These are phyloP conservation scores for Nesometra sesokonis DNA, from an alignment of 35 echinoderm and acorn worm genomes.

Conservation along the genomic window DNA sequence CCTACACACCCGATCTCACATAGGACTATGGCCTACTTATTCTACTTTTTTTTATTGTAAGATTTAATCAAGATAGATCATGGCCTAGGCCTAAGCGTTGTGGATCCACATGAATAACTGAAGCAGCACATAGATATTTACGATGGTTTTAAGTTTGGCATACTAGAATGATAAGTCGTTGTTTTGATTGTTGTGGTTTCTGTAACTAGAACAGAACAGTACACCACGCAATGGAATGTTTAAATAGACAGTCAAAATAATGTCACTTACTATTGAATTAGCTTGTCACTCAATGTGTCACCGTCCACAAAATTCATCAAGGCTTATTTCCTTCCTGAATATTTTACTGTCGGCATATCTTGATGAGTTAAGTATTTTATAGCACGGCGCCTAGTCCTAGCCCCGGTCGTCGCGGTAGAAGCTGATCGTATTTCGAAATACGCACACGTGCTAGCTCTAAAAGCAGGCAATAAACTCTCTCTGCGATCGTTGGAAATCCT, in stretches of 20 bases:
- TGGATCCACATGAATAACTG: no score
- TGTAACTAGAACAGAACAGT: background rate
- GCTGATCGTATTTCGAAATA: background rate
- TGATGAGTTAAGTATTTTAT: background rate
- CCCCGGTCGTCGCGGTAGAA: background rate
- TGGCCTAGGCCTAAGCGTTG: no score
- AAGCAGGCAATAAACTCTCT: background rate
- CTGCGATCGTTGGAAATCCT: background rate
- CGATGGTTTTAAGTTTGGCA: no score
- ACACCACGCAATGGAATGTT: background rate
- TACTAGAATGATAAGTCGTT: no score
- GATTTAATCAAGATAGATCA: no score
- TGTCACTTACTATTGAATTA: background rate
- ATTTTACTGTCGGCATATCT: background rate
- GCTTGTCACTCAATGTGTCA: background rate
- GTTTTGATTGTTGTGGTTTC: no score
- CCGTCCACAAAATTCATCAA: background rate
- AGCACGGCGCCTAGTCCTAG: background rate
- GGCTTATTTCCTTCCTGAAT: background rate
- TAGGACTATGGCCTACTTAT: no score
- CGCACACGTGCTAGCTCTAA: background rate
- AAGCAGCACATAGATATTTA: no score
- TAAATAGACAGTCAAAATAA: background rate
- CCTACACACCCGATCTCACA: no score
- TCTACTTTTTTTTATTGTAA: no score